Percentiles rank a stretch among this genome's conserved stretches.
These are phyloP conservation scores for Samia ricini DNA, from an alignment of 1,140 invertebrate genomes.

Conservation along the genomic window DNA sequence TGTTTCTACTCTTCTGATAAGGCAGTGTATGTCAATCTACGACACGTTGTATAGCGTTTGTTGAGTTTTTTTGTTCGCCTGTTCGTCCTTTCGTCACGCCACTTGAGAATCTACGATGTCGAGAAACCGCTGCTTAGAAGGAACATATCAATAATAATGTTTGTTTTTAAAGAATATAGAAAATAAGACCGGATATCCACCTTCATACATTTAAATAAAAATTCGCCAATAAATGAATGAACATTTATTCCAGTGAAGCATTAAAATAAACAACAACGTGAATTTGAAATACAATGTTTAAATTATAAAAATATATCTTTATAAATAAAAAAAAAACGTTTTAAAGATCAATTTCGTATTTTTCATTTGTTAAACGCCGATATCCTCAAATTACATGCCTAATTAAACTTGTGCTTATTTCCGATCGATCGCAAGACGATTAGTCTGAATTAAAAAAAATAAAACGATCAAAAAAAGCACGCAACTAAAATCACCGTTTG, in stretches of 20 bases:
- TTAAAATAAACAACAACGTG: too few relatives aligned
- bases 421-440: conserved; percentile 23
- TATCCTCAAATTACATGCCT: conserved; percentile 18
- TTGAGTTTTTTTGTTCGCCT: conserved; percentile 33
- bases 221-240: too few relatives aligned
- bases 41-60: conserved; percentile 24
- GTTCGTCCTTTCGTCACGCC: conserved; percentile 37
- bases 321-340: too few relatives aligned
- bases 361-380: conserved; percentile 9
- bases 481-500: conserved; percentile 39
- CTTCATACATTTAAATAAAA: too few relatives aligned
- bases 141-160: background rate
- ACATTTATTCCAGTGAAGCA: too few relatives aligned
- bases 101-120: conserved; percentile 35
- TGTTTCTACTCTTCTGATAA: conserved; percentile 9
- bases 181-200: too few relatives aligned
- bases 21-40: conserved; percentile 21
- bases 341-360: too few relatives aligned
- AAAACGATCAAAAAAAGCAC: conserved; percentile 28
- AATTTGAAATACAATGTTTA: too few relatives aligned
- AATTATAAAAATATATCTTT: too few relatives aligned
- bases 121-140: conserved; percentile 31
- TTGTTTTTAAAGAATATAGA: background rate
- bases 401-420: conserved; percentile 14
- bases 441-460: conserved; percentile 26